Conservation (phyloP, 2,797 vertebrate species). For the Sitta carolinensis region DNA sequence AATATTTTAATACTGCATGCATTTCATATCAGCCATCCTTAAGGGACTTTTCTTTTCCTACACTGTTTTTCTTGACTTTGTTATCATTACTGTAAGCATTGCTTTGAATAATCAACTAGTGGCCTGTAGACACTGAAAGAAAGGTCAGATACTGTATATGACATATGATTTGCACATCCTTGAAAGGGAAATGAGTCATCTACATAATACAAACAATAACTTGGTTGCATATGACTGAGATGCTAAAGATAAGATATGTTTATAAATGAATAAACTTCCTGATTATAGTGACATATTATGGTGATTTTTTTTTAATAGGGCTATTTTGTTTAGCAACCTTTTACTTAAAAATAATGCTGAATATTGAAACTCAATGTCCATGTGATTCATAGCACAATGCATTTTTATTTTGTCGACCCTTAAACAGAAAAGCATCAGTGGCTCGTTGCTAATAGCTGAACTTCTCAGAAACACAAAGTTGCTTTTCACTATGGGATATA, state of each 20-base stretch:
- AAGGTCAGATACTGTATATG: slow-evolving; percentile 73
- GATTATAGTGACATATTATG: slow-evolving; percentile 35
- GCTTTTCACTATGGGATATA: neutral
- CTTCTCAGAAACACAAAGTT: neutral
- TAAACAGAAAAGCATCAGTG: neutral
- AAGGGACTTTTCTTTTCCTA: neutral
- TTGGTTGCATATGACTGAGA: slow-evolving; percentile 75
- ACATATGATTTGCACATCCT: slow-evolving; percentile 73
- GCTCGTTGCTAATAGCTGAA: neutral
- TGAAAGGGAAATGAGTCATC: slow-evolving; percentile 79
- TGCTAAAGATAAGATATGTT: slow-evolving; percentile 79
- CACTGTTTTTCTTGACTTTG: slow-evolving; percentile 30
- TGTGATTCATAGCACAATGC: neutral
- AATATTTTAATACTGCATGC: neutral
- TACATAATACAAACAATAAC: slow-evolving; percentile 76
- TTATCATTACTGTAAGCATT: slow-evolving; percentile 31
- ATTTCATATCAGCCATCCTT: slow-evolving; percentile 8
- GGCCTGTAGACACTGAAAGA: slow-evolving; percentile 53
- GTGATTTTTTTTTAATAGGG: neutral
- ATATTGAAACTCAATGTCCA: neutral
- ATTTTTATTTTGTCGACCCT: neutral
- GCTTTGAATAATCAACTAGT: slow-evolving; percentile 61
- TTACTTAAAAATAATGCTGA: neutral
- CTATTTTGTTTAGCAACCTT: neutral
- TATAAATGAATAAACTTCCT: slow-evolving; percentile 78